Evolutionary conservation across 2,797 vertebrate species (phyloP), one percentile per base, ranked within the genome.

Genomic region (Octomys mimax): DNA sequence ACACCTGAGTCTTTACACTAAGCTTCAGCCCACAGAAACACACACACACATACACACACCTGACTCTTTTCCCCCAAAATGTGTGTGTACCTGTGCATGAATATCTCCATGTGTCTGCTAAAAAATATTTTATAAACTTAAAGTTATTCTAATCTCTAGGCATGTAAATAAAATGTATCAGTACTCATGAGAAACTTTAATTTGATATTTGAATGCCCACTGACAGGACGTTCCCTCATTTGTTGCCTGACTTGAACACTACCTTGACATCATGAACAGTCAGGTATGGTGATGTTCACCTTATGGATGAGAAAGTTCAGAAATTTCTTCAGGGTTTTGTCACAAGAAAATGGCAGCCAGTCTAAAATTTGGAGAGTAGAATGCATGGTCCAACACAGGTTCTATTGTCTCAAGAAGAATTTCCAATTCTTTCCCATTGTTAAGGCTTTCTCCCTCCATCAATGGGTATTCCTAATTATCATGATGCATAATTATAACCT

Each of bases 321-420:
- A 77, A 77, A 82, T 71, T 95, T 59, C n/a, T 78, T 94, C 52
- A 39, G 13, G n/a, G 68, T 77, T 80, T 80, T 71, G 28, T 19
- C 84, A 78, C 18, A n/a, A 93, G 61, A 5, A 89, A 92, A 94
- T 31, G 19, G 28, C 24, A 78, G 42, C 4, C 36, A 79, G 24
- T 64, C 14, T 61, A 64, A 49, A 66, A 80, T 79, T 92, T 24
- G 90, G 18, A 28, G 9, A 22, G 26, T 21, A 12, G 42, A 21
- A 70, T 80, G 28, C 13, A 8, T 42, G 59, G 59, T 21, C 22
- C 66, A 71, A 42, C 14, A n/a, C 9, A 36, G 81, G 4, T 21
- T 52, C 4, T 1, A 66, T 10, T 2, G 52, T 19, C 28, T 81
- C 22, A 36, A 91, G 59, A 83, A 86, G 70, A 91, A 14, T 52